phyloP scores from a whole-genome alignment of 64 coral and sea anemone species.

The Actinia tenebrosa region DNA sequence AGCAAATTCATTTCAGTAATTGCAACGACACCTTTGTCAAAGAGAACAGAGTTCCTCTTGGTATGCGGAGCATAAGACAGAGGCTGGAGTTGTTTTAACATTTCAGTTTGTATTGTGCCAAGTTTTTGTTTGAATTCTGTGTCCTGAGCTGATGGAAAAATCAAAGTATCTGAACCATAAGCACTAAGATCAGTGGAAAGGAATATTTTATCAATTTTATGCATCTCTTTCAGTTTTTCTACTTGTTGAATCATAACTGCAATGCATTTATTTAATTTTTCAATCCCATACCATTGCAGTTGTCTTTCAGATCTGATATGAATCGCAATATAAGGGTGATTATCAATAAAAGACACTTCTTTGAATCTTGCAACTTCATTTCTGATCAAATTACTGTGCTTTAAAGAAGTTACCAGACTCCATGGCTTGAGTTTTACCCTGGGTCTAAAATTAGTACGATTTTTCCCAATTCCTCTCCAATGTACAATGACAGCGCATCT shows the following conservation, averaged over 20 bases:
- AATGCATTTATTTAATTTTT: slow-evolving; percentile 61
- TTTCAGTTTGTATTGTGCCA: slow-evolving; percentile 38
- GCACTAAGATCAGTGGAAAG: slow-evolving; percentile 71
- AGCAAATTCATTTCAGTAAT: slow-evolving; percentile 92
- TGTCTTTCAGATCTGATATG: slow-evolving; percentile 91
- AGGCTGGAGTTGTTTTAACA: slow-evolving; percentile 56
- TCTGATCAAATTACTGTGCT: slow-evolving; percentile 47
- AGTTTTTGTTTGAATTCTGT: slow-evolving; percentile 31
- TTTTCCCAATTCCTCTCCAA: slow-evolving; percentile 84
- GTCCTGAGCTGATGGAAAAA: slow-evolving; percentile 46
- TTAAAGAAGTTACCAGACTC: slow-evolving; percentile 62
- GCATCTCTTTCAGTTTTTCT: slow-evolving; percentile 39
- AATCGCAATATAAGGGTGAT: slow-evolving; percentile 51
- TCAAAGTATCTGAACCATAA: slow-evolving; percentile 83
- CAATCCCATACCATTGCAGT: slow-evolving; percentile 80
- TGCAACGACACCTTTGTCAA: slow-evolving; percentile 85
- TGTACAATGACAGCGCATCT: slow-evolving; percentile 78
- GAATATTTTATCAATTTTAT: slow-evolving; percentile 65
- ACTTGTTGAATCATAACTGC: slow-evolving; percentile 50
- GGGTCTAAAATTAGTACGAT: slow-evolving; percentile 78
- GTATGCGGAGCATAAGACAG: slow-evolving; percentile 47
- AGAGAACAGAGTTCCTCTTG: slow-evolving; percentile 31
- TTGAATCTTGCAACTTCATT: slow-evolving; percentile 51
- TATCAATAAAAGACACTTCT: slow-evolving; percentile 33
- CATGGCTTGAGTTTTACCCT: slow-evolving; percentile 49